Base-by-base conservation (phyloP, 2,888 invertebrate genomes). In the Mythimna impura region DNA sequence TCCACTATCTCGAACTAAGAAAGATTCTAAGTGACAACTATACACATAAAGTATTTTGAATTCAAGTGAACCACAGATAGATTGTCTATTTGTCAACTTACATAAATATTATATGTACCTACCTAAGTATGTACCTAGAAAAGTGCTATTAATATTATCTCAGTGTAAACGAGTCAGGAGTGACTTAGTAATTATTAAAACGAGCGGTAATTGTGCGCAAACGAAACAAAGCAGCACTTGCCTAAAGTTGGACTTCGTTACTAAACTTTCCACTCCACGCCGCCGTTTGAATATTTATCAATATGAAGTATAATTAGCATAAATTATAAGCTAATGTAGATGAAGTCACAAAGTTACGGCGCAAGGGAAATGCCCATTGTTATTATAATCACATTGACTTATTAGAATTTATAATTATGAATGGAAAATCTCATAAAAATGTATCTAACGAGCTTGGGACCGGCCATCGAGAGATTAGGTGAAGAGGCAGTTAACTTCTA, bases 251-350 rank as follows among this genome's bases (percentile, higher is more conserved):
- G 36, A 67, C 14, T 47, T 79, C 61, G 61, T 60, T 12, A 69
- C 66, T 40, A 67, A 83, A 74, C 70, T 80, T 80, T 74, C 40
- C 60, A 78, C 58, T 79, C 36, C 40, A 55, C 66, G 55, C 64
- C 64, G 55, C 64, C 64, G 43, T 68, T 67, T 71, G 74, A 83
- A 83, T 80, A 80, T 80, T 80, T 67, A 79, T 73, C 65, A 83
- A 73, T 80, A 71, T 79, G 62, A 79, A 79, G 66, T 52, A 82
- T 66, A 62, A 82, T 82, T 79, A 71, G 40, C 80, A 79, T 80
- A 54, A 79, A 83, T 83, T 79, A 83, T 68, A 60, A 68, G 74
- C 65, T 67, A 82, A 78, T 73, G 70, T 63, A 71, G 74, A 47
- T 54, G 43, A 79, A 71, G 80, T 60, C 55, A 63, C 52, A 47